A percentile compares a stretch with the other conserved stretches of the same genome.
These are phyloP conservation scores for Gibbula magus DNA, from an alignment of 2,888 invertebrate genomes.

Conservation along the genomic window DNA sequence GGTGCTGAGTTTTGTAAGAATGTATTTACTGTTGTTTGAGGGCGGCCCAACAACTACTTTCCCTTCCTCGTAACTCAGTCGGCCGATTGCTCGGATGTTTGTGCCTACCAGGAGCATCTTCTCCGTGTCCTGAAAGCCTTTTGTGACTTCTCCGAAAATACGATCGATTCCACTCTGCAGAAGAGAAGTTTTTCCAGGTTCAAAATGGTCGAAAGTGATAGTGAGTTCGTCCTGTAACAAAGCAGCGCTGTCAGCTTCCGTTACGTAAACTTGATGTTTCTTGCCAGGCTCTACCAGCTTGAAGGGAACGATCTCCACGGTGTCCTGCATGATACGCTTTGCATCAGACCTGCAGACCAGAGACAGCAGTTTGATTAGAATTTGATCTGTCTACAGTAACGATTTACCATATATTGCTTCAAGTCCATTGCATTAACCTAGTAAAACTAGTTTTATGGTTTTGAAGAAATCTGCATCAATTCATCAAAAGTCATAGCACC, in stretches of 20 bases:
- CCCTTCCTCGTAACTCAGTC: slow-evolving; percentile 81
- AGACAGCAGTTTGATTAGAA: no score
- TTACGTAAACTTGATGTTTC: slow-evolving; percentile 82
- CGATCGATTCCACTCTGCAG: slow-evolving; percentile 90
- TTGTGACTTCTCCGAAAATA: slow-evolving; percentile 86
- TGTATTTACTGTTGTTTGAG: slow-evolving; percentile 82
- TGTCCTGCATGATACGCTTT: slow-evolving; percentile 85
- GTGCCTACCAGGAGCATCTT: slow-evolving; percentile 89
- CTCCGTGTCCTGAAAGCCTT: slow-evolving; percentile 91
- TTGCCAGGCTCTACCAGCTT: slow-evolving; percentile 76
- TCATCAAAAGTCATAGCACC: no score
- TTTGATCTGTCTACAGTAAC: no score
- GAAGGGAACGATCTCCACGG: slow-evolving; percentile 88
- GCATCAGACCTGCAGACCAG: slow-evolving; percentile 82
- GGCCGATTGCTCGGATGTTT: slow-evolving; percentile 87
- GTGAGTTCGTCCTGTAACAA: slow-evolving; percentile 83
- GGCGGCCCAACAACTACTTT: slow-evolving; percentile 83
- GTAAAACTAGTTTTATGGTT: no score
- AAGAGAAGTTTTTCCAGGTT: slow-evolving; percentile 84
- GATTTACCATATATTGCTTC: no score
- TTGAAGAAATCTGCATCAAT: no score
- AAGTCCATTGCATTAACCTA: no score
- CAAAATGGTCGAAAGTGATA: slow-evolving; percentile 88
- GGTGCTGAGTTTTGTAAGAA: slow-evolving; percentile 87
- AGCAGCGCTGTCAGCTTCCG: slow-evolving; percentile 83